These are phyloP conservation scores for Kradibia gibbosae DNA, from an alignment of 1,140 invertebrate genomes.

Conservation along the genomic window DNA sequence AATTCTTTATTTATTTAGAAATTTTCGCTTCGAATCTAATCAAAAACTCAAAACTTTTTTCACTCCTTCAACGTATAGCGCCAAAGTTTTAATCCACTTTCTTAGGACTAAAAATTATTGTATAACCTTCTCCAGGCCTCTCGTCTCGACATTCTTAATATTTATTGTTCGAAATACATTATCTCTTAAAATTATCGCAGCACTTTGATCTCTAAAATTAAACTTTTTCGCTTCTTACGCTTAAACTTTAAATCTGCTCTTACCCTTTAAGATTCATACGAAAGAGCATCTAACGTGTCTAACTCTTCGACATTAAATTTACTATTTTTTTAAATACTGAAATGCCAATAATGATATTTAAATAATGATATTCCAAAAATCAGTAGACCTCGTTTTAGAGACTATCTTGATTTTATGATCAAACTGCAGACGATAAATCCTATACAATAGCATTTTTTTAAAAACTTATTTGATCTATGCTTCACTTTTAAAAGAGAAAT, in stretches of 20 bases:
- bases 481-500: no score
- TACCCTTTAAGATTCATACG: not conserved
- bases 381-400: no score
- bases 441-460: no score
- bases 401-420: no score
- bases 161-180: not conserved
- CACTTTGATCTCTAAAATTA: not conserved
- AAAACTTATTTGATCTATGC: no score
- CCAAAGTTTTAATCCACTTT: slow-evolving; percentile 14
- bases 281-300: not conserved
- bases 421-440: no score
- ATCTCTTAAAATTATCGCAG: not conserved
- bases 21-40: slow-evolving; percentile 2
- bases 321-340: not conserved
- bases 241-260: not conserved
- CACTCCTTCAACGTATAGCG: not conserved
- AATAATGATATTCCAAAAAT: no score
- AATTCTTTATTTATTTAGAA: slow-evolving; percentile 11
- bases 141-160: not conserved
- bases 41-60: not conserved
- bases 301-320: not conserved
- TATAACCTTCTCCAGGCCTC: not conserved
- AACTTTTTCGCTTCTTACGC: not conserved
- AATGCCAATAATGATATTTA: no score
- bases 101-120: not conserved